These are phyloP conservation scores for Apeltes quadracus DNA, from an alignment of 2,113 vertebrate species.

Conservation along the genomic window DNA sequence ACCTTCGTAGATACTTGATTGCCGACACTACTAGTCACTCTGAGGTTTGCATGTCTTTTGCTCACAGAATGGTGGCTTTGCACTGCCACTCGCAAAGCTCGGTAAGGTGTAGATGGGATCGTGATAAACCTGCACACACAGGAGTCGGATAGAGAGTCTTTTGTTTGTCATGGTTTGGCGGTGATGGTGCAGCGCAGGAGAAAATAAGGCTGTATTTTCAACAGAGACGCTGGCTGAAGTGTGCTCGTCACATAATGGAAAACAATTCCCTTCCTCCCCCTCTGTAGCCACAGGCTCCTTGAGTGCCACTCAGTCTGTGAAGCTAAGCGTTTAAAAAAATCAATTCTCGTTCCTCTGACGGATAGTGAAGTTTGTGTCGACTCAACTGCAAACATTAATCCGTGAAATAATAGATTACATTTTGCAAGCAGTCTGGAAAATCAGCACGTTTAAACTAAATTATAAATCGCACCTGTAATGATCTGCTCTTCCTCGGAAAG, in stretches of 20 bases:
- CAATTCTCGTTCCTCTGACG: constrained; percentile 4
- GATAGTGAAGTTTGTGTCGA: neutral
- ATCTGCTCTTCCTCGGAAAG: constrained; percentile 11
- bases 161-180: constrained; percentile 22
- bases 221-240: constrained; percentile 45
- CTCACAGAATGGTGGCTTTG: neutral
- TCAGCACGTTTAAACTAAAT: neutral
- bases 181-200: constrained; percentile 14
- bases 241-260: constrained; percentile 33
- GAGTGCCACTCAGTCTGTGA: constrained; percentile 31
- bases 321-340: neutral
- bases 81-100: neutral
- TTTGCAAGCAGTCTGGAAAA: neutral
- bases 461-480: neutral
- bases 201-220: constrained; percentile 29
- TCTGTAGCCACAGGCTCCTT: constrained; percentile 23
- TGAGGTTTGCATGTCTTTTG: neutral
- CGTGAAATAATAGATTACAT: constrained; percentile 1
- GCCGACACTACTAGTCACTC: neutral
- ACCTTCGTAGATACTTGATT: neutral
- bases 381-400: constrained; percentile 1
- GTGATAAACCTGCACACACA: constrained; percentile 1
- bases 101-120: neutral
- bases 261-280: constrained; percentile 18
- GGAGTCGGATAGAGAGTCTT: neutral